These are phyloP conservation scores for Helarctos malayanus DNA, from an alignment of 2,797 vertebrate species.

Conservation along the genomic window DNA sequence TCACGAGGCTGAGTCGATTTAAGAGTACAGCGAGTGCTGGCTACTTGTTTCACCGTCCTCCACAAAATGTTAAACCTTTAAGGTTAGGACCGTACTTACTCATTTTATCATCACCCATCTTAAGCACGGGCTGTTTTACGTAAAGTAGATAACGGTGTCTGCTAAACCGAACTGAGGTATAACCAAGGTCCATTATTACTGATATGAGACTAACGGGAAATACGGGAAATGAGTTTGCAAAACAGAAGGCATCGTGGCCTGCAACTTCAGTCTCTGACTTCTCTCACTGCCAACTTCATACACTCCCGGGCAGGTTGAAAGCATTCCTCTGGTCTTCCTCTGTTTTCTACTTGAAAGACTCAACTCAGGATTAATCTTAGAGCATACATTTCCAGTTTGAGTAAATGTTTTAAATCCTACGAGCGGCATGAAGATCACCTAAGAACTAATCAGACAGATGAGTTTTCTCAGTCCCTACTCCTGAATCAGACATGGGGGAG, in stretches of 20 bases:
- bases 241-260: background rate
- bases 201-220: slow-evolving; percentile 9
- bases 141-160: background rate
- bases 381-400: background rate
- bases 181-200: background rate
- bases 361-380: background rate
- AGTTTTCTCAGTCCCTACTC: background rate
- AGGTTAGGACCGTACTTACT: background rate
- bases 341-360: background rate
- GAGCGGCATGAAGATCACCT: background rate
- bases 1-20: background rate
- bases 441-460: background rate
- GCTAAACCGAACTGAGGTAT: slow-evolving; percentile 34
- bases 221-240: background rate
- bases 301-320: background rate
- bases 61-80: background rate
- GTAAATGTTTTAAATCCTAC: slow-evolving; percentile 25
- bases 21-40: background rate
- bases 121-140: background rate
- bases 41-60: background rate
- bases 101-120: background rate
- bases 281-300: background rate
- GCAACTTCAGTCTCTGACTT: background rate
- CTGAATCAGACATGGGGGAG: background rate
- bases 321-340: background rate